Evolutionary conservation across 2,113 vertebrate species (phyloP).

Genomic region (Euleptes europaea): DNA sequence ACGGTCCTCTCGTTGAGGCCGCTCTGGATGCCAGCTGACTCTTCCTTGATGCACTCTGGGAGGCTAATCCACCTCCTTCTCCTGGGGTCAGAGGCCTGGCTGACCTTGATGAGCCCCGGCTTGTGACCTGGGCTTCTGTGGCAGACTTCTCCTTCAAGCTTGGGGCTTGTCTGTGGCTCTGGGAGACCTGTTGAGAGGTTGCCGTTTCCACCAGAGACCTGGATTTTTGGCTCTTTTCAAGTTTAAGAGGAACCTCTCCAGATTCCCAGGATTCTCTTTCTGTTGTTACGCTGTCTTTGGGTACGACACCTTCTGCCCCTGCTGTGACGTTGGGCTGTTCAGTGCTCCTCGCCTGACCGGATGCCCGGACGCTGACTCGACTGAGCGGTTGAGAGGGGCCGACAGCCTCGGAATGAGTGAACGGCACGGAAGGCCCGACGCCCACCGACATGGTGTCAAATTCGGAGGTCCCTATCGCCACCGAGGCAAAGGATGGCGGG

Average conservation of each 20-base stretch:
- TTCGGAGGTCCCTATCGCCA: background rate
- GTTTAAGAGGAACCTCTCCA: background rate
- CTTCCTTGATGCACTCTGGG: background rate
- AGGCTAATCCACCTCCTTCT: background rate
- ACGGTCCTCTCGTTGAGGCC: background rate
- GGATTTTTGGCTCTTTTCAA: background rate
- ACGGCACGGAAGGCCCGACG: background rate
- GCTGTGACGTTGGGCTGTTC: too few species aligned
- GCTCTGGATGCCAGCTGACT: background rate
- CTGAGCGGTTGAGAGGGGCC: background rate
- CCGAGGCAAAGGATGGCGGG: background rate
- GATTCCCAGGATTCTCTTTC: background rate
- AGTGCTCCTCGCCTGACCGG: background rate
- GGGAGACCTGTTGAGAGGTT: background rate
- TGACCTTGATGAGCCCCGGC: background rate
- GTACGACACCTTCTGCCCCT: fast-evolving
- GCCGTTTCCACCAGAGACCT: background rate
- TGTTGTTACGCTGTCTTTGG: too few species aligned
- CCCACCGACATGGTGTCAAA: background rate
- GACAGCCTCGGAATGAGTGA: background rate
- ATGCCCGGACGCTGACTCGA: background rate
- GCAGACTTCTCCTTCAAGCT: background rate
- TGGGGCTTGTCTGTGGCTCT: background rate
- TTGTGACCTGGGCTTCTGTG: too few species aligned
- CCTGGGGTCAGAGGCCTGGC: background rate